Evolutionary conservation across 2,113 vertebrate genomes (phyloP).

Genomic region (Pomatostomus ruficeps): DNA sequence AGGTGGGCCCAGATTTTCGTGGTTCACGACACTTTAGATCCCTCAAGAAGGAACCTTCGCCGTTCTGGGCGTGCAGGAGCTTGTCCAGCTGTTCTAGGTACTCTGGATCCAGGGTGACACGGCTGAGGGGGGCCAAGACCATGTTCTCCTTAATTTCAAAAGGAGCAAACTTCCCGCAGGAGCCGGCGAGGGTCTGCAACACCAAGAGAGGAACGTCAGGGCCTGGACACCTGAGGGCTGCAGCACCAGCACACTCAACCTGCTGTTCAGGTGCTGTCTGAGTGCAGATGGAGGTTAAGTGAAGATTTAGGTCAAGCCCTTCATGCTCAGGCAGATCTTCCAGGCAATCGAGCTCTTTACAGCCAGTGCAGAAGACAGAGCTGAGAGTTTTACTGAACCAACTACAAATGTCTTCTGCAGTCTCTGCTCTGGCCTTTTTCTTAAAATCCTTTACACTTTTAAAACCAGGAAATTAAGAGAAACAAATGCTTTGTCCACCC

Average conservation of each 20-base stretch:
- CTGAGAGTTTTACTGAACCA: neutral
- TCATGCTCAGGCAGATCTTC: neutral
- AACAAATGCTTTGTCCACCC: neutral
- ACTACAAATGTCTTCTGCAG: neutral
- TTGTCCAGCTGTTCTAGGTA: slow-evolving; percentile 79
- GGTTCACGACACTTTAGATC: slow-evolving; percentile 80
- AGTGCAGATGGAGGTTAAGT: neutral
- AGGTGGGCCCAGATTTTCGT: slow-evolving; percentile 76
- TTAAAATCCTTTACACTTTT: neutral
- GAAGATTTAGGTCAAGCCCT: neutral
- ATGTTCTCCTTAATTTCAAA: slow-evolving; percentile 98
- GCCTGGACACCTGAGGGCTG: neutral
- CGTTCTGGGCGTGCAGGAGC: slow-evolving; percentile 71
- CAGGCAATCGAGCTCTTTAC: neutral
- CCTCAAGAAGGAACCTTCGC: slow-evolving; percentile 66
- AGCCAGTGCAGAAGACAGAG: neutral
- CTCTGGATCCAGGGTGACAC: slow-evolving; percentile 77
- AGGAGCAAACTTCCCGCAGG: slow-evolving; percentile 95
- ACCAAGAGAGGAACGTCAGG: neutral
- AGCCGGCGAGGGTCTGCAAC: slow-evolving; percentile 87
- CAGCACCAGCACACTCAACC: neutral
- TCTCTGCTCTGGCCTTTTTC: neutral
- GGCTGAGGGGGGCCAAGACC: slow-evolving; percentile 84
- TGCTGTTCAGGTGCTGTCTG: neutral
- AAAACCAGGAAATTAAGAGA: neutral